Base-by-base conservation (phyloP, 2,888 invertebrate species). In the Pardosa pseudoannulata region DNA sequence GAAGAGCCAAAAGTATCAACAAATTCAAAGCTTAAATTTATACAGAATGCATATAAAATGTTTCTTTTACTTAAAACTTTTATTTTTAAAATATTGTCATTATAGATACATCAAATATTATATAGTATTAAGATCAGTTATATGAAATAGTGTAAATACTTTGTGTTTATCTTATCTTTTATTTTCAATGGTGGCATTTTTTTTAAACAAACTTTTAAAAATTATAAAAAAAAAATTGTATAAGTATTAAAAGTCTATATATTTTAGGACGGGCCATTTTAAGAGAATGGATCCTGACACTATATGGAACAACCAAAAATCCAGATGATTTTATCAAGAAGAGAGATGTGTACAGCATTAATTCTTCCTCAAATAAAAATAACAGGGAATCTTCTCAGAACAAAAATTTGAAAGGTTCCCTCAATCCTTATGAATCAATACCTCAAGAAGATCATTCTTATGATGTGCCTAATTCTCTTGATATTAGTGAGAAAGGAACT, bases 271-370 rank as follows among this genome's bases (percentile, higher is more conserved):
- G 96, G 92, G 97, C 97, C 87, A 94, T 95, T 89, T 94, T 98
- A 90, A 96, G 96, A 93, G 96, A 96, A 92, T 98, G 98, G 98
- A 96, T 97, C 88, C 93, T 98, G 91, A 95, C 96, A 91, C 94
- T 98, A 91, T 97, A 97, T 92, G 98, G 98, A 90, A 98, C 98
- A 86, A 94, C 93, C 88, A 93, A 92, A 79, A 90, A 92, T 89
- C 93, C 93, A 73, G 91, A 92, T 46, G 78, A 70, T 23, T 68
- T 70, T 46, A 70, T 62, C 13, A 67, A 29, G 19, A 79, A 68
- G 28, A 85, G 71, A 39, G 79, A 67, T 11, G 28, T 31, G 9
- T 41, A 16, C 9, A 41, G 36, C 41, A 1, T 41, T 16, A 41
- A 70, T 41, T 67, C 28, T 67, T 36, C 36, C n/a, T 16, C 9